Evolutionary conservation across 2,888 invertebrate genomes (phyloP), one percentile per base, ranked within the genome.

Genomic region (Drepana falcataria): DNA sequence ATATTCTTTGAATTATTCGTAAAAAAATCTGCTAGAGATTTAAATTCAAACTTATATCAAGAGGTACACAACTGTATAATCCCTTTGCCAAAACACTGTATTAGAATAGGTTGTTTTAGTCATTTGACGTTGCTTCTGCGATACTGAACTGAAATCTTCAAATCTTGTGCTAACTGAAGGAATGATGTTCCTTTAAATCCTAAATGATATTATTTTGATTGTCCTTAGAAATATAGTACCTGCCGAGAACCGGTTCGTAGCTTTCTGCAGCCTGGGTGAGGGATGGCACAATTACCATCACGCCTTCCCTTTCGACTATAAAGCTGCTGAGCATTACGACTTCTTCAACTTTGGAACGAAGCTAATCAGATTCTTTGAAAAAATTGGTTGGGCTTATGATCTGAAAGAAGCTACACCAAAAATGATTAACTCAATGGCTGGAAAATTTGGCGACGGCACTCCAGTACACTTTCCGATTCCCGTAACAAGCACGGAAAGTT

Each of bases 271-370:
- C 0, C 74, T 92, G 0, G 93, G 94, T 0, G 94, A 94, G 74
- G 95, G 95, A 2, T 95, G 94, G 93, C 95, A 95, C 79, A 95
- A 95, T 78, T 95, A 95, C 77, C 95, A 95, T 71, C 95, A 95
- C 75, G 93, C 93, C 0, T 95, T 95, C 72, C 95, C 95, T 2
- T 94, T 93, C 81, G 93, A 93, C 72, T 93, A 93, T 76, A 91
- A 92, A 64, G 93, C 92, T 0, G 91, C 92, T 1, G 93, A 93
- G 65, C 89, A 92, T 52, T 92, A 91, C 54, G 86, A 92, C 53
- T 63, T 79, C 48, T 90, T 91, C 51, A 91, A 91, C 59, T 78
- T 83, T 2, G 79, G 83, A 2, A 85, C 88, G 0, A 73, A 69
- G 51, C 83, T 89, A 56, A 88, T 91, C 47, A 69, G 74, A 40